Percentiles rank a stretch among this genome's conserved stretches.
Evolutionary conservation across 2,888 invertebrate species (phyloP).

Genomic region (Hemaris fuciformis): DNA sequence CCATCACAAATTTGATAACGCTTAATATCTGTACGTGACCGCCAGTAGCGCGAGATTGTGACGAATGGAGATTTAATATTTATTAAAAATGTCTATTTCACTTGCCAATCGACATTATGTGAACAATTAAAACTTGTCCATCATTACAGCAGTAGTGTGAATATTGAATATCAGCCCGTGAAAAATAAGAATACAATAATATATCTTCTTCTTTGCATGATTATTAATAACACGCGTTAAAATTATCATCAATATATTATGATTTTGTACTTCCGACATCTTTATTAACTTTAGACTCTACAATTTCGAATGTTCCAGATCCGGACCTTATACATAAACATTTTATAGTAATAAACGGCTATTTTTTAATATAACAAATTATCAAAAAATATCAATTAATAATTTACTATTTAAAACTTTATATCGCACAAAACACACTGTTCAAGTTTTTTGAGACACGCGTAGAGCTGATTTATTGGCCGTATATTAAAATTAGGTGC

Average conservation of each 20-base stretch:
- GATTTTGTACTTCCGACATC: too few species aligned
- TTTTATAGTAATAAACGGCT: neutral
- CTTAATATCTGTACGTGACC: neutral
- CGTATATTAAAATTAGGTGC: conserved; percentile 52
- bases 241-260: neutral
- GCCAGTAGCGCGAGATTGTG: neutral
- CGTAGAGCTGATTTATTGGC: conserved; percentile 41
- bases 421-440: neutral
- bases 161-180: conserved; percentile 23
- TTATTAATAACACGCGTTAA: neutral
- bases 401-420: neutral
- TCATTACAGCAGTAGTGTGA: neutral
- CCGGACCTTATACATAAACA: conserved; percentile 13
- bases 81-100: neutral
- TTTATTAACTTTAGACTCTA: too few species aligned
- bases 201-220: neutral
- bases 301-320: neutral
- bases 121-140: neutral
- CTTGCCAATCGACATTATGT: neutral
- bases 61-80: neutral
- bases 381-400: neutral
- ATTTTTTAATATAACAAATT: neutral
- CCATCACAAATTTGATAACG: neutral
- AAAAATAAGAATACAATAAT: conserved; percentile 14
- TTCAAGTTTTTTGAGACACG: neutral